phyloP scores from a whole-genome alignment of 1,140 invertebrate genomes.

The Brachionus sp. region DNA sequence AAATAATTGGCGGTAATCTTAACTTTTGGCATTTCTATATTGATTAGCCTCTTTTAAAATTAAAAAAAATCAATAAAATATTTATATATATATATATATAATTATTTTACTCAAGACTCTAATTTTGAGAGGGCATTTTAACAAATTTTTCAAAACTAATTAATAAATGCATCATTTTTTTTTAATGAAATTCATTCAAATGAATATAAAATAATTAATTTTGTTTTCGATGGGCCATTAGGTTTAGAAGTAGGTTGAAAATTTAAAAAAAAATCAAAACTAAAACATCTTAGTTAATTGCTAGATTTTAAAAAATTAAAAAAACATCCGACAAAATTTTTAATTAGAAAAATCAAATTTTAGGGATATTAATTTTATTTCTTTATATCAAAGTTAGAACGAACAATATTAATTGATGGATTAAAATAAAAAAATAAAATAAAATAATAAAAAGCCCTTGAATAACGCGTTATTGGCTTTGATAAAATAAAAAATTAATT shows the following conservation, averaged over 20 bases:
- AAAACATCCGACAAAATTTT: not conserved
- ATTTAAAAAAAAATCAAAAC: not conserved
- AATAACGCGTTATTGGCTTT: not conserved
- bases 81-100: too few species aligned
- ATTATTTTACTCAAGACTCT: too few species aligned
- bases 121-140: too few species aligned
- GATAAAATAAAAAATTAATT: not conserved
- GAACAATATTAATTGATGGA: not conserved
- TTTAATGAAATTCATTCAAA: too few species aligned
- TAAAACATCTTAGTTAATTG: not conserved
- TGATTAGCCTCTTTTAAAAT: too few species aligned
- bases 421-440: not conserved
- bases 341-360: not conserved
- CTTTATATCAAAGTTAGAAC: conserved; percentile 3
- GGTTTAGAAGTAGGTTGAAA: not conserved
- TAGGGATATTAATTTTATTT: not conserved
- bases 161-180: too few species aligned
- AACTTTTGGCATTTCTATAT: too few species aligned
- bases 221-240: not conserved
- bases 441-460: not conserved
- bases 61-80: too few species aligned
- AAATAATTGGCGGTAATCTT: too few species aligned
- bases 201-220: too few species aligned
- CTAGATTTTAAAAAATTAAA: too few species aligned
- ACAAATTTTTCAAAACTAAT: too few species aligned